phyloP scores from a whole-genome alignment of 2,888 invertebrate species.

The Agriopis aurantiaria region DNA sequence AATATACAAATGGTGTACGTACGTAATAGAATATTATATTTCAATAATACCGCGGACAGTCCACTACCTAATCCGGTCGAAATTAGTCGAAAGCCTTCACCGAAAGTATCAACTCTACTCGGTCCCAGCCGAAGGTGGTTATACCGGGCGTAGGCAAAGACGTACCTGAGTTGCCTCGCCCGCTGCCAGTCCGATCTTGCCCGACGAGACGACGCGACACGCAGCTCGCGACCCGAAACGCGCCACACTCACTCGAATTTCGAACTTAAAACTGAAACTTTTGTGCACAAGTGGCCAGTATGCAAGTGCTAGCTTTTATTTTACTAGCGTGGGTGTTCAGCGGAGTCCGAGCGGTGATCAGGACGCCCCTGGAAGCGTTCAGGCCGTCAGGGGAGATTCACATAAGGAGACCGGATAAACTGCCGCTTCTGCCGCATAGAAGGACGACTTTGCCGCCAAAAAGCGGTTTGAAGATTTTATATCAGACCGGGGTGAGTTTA shows the following conservation, averaged over 20 bases:
- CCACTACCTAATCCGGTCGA: conserved; percentile 5
- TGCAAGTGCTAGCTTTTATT: conserved; percentile 78
- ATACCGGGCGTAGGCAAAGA: conserved; percentile 83
- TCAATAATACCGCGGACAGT: conserved; percentile 4
- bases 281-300: conserved; percentile 58
- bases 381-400: conserved; percentile 80
- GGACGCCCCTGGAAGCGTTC: conserved; percentile 87
- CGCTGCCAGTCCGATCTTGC: conserved; percentile 77
- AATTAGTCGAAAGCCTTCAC: conserved; percentile 47
- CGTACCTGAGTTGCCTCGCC: conserved; percentile 79
- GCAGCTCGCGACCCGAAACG: conserved; percentile 62
- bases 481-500: conserved; percentile 90
- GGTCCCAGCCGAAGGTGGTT: conserved; percentile 75
- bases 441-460: conserved; percentile 81
- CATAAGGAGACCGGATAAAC: conserved; percentile 80
- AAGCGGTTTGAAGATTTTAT: conserved; percentile 88
- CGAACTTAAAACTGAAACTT: conserved; percentile 45
- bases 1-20: no score
- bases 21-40: neutral
- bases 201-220: conserved; percentile 71
- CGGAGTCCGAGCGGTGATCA: conserved; percentile 75
- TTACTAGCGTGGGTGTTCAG: conserved; percentile 73
- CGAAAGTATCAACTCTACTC: conserved; percentile 68
- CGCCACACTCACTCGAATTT: conserved; percentile 54
- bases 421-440: conserved; percentile 79